Evolutionary conservation across 2,797 vertebrate genomes (phyloP).

Genomic region (Eurystomus glaucurus): DNA sequence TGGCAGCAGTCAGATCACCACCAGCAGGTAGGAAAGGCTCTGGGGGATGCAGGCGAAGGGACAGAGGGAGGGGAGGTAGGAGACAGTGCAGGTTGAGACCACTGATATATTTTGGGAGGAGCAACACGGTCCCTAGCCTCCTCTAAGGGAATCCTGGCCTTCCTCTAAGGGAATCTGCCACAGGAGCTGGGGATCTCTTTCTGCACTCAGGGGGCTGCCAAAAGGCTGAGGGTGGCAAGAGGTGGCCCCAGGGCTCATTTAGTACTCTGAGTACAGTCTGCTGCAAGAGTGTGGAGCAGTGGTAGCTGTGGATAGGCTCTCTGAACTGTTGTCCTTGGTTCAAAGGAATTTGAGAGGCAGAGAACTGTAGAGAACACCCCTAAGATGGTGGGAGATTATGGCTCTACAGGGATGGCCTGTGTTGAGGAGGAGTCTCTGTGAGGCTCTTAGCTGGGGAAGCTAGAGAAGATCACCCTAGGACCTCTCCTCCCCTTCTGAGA

Average conservation of each 20-base stretch:
- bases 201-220: neutral
- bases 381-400: neutral
- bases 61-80: neutral
- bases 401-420: neutral
- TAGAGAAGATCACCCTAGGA: neutral
- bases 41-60: neutral
- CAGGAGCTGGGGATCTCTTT: neutral
- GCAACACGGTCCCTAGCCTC: neutral
- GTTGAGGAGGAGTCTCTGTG: neutral
- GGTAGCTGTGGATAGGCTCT: neutral
- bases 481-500: neutral
- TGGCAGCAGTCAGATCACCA: neutral
- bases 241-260: neutral
- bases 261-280: neutral
- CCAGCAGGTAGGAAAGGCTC: neutral
- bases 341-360: neutral
- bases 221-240: neutral
- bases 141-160: neutral
- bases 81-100: neutral
- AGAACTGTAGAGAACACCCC: neutral
- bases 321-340: neutral
- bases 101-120: neutral
- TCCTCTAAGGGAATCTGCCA: neutral
- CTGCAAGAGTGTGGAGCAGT: neutral
- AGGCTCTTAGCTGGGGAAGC: neutral